A percentile compares a stretch with the other conserved stretches of the same genome.
Evolutionary conservation across 2,113 vertebrate genomes (phyloP).

Genomic region (Beaufortia kweichowensis): DNA sequence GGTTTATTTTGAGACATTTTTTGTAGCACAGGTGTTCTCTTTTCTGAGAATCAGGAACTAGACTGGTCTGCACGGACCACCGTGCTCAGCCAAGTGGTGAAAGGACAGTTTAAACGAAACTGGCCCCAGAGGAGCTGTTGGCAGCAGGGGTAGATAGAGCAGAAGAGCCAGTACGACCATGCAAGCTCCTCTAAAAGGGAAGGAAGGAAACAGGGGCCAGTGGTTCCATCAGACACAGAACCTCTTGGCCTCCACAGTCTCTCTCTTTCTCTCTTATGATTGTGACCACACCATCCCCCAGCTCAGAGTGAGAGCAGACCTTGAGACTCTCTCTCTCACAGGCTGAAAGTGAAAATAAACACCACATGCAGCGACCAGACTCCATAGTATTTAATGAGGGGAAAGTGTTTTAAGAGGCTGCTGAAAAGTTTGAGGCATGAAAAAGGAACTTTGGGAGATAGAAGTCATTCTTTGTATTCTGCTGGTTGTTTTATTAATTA

Average conservation of each 20-base stretch:
- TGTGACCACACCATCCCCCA: constrained; percentile 49
- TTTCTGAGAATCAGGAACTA: constrained; percentile 72
- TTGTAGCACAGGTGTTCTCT: constrained; percentile 64
- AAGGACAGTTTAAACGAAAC: constrained; percentile 53
- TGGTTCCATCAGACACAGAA: constrained; percentile 60
- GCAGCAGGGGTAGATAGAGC: constrained; percentile 23
- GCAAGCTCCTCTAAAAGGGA: constrained; percentile 64
- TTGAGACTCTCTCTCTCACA: constrained; percentile 47
- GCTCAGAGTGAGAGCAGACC: constrained; percentile 51
- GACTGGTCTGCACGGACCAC: constrained; percentile 65
- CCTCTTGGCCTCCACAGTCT: neutral
- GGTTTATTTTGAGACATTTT: constrained; percentile 56
- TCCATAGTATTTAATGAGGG: constrained; percentile 65
- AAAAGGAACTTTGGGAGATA: constrained; percentile 36
- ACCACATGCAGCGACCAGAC: constrained; percentile 53
- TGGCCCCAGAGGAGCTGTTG: constrained; percentile 49
- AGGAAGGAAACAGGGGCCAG: constrained; percentile 72
- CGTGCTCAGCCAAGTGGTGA: constrained; percentile 69
- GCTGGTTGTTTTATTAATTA: neutral
- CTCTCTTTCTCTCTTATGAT: neutral
- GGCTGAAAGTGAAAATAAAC: constrained; percentile 66
- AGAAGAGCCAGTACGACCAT: constrained; percentile 54
- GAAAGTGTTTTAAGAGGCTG: constrained; percentile 70
- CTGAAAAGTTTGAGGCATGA: constrained; percentile 58
- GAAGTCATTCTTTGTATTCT: constrained; percentile 50